Evolutionary conservation across 2,113 vertebrate genomes (phyloP).

Genomic region (Malurus cyaneus): DNA sequence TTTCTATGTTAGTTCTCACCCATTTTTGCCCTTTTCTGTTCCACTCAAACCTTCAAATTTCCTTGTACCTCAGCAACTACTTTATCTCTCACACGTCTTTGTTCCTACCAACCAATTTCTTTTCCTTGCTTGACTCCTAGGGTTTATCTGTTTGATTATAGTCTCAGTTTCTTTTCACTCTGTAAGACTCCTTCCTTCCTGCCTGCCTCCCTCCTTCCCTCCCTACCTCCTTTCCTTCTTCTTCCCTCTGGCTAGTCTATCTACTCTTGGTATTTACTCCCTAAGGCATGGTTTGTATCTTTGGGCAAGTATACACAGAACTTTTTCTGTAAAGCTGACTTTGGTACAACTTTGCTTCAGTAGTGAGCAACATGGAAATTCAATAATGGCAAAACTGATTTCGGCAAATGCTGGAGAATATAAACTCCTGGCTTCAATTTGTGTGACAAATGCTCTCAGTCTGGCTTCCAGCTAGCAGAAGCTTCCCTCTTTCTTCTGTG

Average conservation of each 20-base stretch:
- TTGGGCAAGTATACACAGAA: neutral
- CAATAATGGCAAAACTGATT: neutral
- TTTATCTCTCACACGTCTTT: neutral
- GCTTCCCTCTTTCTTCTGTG: neutral
- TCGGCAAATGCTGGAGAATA: neutral
- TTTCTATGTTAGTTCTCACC: neutral
- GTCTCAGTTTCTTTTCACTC: neutral
- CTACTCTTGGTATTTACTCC: neutral
- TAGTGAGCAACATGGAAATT: neutral
- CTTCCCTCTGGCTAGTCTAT: neutral
- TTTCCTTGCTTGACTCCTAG: neutral
- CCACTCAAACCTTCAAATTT: neutral
- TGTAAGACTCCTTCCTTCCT: neutral
- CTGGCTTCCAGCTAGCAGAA: neutral
- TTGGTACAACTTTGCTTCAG: neutral
- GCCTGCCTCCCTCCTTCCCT: no score
- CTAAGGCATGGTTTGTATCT: neutral
- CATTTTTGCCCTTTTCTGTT: neutral
- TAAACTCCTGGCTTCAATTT: neutral
- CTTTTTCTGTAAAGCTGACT: neutral
- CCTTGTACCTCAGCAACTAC: neutral
- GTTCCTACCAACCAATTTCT: neutral
- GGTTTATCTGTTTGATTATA: neutral
- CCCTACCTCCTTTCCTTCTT: neutral
- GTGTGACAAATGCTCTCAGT: neutral